Evolutionary conservation across 2,888 invertebrate genomes (phyloP).

Genomic region (Helleia helle): DNA sequence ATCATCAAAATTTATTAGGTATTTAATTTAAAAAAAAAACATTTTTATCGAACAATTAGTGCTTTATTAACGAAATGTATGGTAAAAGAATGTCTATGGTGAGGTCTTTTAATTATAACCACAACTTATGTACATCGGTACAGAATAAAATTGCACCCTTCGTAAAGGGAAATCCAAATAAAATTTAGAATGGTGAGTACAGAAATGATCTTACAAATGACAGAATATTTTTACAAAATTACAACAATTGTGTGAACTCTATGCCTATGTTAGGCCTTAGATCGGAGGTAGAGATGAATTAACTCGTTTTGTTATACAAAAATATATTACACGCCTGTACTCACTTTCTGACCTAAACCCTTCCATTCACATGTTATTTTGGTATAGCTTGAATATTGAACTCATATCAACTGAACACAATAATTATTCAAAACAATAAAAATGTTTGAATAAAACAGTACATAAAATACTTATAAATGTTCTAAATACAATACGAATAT

Average conservation of each 20-base stretch:
- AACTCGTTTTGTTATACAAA: conserved; percentile 14
- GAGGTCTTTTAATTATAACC: conserved; percentile 57
- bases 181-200: conserved; percentile 42
- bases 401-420: conserved; percentile 17
- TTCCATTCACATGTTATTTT: neutral
- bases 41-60: conserved; percentile 57
- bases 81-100: conserved; percentile 60
- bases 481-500: conserved; percentile 25
- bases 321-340: conserved; percentile 27
- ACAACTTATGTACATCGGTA: conserved; percentile 35
- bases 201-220: conserved; percentile 26
- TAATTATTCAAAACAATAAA: conserved; percentile 22
- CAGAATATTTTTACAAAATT: conserved; percentile 36
- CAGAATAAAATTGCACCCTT: conserved; percentile 17
- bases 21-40: too few relatives aligned
- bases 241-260: conserved; percentile 30
- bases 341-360: conserved; percentile 19
- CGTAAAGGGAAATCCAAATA: conserved; percentile 19
- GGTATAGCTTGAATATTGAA: conserved; percentile 9
- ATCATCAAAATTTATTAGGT: too few relatives aligned
- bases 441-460: conserved; percentile 23
- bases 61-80: conserved; percentile 72
- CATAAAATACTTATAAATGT: conserved; percentile 25
- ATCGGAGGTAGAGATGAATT: conserved; percentile 31
- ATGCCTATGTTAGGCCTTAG: conserved; percentile 38